Base-by-base conservation (phyloP, 37 sponge, comb jelly and placozoan species). In the Chondrilla cf. caribensis region DNA sequence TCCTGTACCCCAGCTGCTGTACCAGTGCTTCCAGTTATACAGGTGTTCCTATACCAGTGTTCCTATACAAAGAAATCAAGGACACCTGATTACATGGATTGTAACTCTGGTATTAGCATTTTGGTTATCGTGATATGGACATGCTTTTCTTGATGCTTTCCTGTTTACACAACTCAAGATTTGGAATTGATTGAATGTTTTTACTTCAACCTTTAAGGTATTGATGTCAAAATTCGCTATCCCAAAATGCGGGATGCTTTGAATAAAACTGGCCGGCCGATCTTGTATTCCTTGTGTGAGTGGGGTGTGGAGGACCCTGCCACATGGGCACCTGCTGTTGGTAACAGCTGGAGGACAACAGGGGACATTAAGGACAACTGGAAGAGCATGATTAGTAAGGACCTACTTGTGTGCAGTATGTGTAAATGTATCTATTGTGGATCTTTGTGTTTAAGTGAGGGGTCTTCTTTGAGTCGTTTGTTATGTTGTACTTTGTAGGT, bases 261-360 rank as follows among this genome's bases (percentile, higher is more conserved):
- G 40, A 94, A 94, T 57, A 70, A 80, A 60, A 88, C 95, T 0
- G 95, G 89, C 28, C 67, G 87, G 19, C 89, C 84, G 0, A 94
- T 94, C 44, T 94, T 94, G 71, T 94, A 38, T 71, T 94, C 95
- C 41, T 22, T 95, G 83, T 94, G 95, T 78, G 95, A 94, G 68
- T 90, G 91, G 95, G 89, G 90, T 1, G 44, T 36, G 9, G 89
- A 93, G 25, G 39, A 86, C 44, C 94, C 94, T 15, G 87, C 88
- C 26, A 78, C 65, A 0, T 94, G 95, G 95, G 95, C 91, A 18
- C 71, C 87, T 7, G 19, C 31, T 0, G 91, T 94, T 31, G 95
- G 95, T 15, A 94, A 94, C 59, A 94, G 95, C 54, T 94, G 95
- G 95, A 80, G 95, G 3, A 94, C 95, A 14, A 94, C 95, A 25